phyloP scores from a whole-genome alignment of 2,113 vertebrate species.

The Brachypodius melanocephalos region DNA sequence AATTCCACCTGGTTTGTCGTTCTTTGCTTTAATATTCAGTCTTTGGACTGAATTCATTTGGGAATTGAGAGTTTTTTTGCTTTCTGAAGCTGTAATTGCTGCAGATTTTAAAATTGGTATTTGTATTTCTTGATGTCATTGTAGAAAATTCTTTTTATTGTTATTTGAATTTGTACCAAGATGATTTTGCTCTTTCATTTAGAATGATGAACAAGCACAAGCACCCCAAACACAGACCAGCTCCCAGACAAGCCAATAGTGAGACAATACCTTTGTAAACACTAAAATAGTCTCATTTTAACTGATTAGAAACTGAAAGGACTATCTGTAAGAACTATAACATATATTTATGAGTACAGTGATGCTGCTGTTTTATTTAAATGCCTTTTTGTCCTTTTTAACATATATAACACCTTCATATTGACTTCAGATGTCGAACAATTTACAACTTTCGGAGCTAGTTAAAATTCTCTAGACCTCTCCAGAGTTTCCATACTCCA shows the following conservation, averaged over 20 bases:
- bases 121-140: neutral
- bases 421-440: neutral
- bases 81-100: neutral
- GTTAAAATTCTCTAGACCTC: neutral
- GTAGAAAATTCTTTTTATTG: neutral
- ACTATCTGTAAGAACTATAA: neutral
- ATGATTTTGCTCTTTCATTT: neutral
- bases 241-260: neutral
- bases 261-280: neutral
- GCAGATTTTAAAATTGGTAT: neutral
- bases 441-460: neutral
- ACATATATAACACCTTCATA: neutral
- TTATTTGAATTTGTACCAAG: neutral
- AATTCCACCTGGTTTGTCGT: neutral
- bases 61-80: neutral
- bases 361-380: neutral
- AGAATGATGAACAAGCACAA: accelerated
- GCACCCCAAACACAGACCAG: neutral
- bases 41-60: neutral
- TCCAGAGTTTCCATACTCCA: neutral
- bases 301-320: neutral
- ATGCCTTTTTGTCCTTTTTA: neutral
- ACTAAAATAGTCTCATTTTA: neutral
- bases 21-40: accelerated
- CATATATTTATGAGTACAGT: neutral